Base-by-base conservation (phyloP, 30 jellyfish, hydroid and myxozoan genomes). In the Phacellophora camtschatica region DNA sequence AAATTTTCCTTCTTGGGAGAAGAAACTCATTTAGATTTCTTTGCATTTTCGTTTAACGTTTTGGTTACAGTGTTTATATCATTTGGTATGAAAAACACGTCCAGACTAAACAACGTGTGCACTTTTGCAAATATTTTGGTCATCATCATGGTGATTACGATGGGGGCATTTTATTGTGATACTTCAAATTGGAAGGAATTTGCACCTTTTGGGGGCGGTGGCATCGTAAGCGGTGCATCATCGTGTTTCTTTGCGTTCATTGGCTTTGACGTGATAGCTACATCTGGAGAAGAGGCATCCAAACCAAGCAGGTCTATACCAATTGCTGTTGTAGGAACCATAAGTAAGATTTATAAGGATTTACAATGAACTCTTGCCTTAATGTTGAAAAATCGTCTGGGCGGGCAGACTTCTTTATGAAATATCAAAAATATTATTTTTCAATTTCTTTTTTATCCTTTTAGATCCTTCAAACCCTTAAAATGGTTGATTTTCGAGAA, bases 231-330 rank as follows among this genome's bases (percentile, higher is more conserved):
- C 73, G 97, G 97, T 31, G 97, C 97, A 62, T 89, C 97, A 29
- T 82, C 95, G 1, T 89, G 97, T 46, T 89, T 71, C 57, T 89
- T 81, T 66, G 97, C 97, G 3, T 89, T 89, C 83, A 89, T 89
- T 81, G 97, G 97, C 29, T 89, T 89, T 66, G 97, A 89, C 56
- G 95, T 77, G 3, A 81, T 89, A 25, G 90, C 95, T 12, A 89
- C 90, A 62, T 65, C 82, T 8, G 95, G 95, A 2, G 97, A 89
- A 59, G 97, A 89, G 54, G 97, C 97, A 12, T 61, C 66, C 48
- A 82, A 63, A 33, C 97, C 97, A 46, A 89, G 90, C 57, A 32
- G 84, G 53, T 81, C 97, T 23, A 79, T 89, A n/a, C 97, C 97
- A 24, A 53, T 83, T 41, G 78, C 96, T 20, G 80, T 89, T 51